Evolutionary conservation across 2,113 vertebrate species (phyloP).

Genomic region (Notarius quadriscutis): DNA sequence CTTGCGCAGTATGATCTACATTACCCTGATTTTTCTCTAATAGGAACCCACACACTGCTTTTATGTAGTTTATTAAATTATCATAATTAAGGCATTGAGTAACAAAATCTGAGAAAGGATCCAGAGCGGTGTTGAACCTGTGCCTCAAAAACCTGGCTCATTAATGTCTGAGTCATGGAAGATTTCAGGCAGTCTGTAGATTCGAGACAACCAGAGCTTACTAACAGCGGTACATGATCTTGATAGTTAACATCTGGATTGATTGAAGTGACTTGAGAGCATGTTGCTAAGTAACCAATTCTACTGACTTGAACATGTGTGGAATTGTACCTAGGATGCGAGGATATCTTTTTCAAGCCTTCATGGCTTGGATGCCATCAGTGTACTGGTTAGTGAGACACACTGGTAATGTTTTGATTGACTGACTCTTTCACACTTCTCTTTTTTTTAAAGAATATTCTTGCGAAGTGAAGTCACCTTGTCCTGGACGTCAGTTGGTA

Average conservation of each 20-base stretch:
- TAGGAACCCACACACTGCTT: constrained; percentile 22
- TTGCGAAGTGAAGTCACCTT: background rate
- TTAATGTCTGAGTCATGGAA: constrained; percentile 15
- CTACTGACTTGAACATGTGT: background rate
- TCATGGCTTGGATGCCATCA: background rate
- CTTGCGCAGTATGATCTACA: background rate
- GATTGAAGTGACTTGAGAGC: background rate
- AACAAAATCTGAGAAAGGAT: constrained; percentile 44
- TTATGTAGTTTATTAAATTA: constrained; percentile 45
- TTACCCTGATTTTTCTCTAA: constrained; percentile 9
- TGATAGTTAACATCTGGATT: constrained; percentile 18
- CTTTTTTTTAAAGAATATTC: background rate
- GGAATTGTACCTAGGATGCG: background rate
- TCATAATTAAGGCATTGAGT: constrained; percentile 41
- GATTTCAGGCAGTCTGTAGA: background rate
- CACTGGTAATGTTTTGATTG: background rate
- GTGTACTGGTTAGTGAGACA: no score
- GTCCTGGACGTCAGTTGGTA: background rate
- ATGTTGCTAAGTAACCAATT: background rate
- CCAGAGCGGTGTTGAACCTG: constrained; percentile 42
- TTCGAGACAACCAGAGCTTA: background rate
- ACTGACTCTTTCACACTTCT: background rate
- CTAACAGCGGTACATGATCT: background rate
- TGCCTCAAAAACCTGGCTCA: constrained; percentile 15
- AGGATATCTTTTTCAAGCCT: background rate